phyloP scores from a whole-genome alignment of 2,888 invertebrate species.

The Tineola bisselliella region DNA sequence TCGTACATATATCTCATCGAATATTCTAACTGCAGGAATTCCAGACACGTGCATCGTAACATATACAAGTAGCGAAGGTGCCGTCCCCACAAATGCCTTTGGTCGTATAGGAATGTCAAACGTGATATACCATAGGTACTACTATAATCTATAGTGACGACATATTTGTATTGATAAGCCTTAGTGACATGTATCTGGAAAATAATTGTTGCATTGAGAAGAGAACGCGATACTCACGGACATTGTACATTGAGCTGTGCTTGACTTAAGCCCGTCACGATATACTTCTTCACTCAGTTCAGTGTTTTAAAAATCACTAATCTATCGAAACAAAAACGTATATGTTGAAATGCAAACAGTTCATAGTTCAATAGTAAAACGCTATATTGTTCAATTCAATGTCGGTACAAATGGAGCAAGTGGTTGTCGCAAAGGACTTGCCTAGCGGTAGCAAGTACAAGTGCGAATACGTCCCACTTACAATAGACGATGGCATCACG shows the following conservation, averaged over 20 bases:
- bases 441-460: constrained; percentile 53
- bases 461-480: constrained; percentile 59
- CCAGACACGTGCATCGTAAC: not conserved
- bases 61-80: constrained; percentile 1
- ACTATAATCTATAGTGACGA: not conserved
- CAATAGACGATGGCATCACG: constrained; percentile 44
- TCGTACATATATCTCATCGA: not conserved
- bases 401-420: not conserved
- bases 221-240: not conserved
- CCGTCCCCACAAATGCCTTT: not conserved
- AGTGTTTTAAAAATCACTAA: no score
- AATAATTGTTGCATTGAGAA: not conserved
- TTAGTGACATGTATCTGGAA: not conserved
- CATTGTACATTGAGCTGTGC: not conserved
- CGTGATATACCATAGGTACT: no score
- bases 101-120: not conserved
- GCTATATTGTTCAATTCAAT: not conserved
- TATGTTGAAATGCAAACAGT: not conserved
- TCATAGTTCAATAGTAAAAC: not conserved
- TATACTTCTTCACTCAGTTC: no score
- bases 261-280: no score
- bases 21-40: not conserved
- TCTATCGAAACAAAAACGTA: no score
- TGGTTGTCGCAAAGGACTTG: constrained; percentile 21
- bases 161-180: not conserved